A percentile compares a stretch with the other conserved stretches of the same genome.
Evolutionary conservation across 2,113 vertebrate genomes (phyloP).

Genomic region (Rhabdornis inornatus): DNA sequence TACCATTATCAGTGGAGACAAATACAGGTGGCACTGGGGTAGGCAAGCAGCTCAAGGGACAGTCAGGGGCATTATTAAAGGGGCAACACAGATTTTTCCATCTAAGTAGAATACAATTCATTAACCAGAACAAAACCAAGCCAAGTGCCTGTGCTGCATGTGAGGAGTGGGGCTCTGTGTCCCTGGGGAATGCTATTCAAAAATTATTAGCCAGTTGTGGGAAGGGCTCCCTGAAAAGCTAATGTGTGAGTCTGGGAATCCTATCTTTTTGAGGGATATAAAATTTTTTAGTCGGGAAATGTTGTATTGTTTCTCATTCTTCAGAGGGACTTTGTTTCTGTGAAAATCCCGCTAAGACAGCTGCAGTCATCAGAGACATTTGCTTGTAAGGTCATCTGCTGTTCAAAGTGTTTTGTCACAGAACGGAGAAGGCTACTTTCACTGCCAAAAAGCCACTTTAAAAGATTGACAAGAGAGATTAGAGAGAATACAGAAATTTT

Average conservation of each 20-base stretch:
- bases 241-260: background rate
- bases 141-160: accelerated
- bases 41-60: background rate
- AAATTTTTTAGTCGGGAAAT: background rate
- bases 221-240: background rate
- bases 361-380: background rate
- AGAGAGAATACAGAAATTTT: background rate
- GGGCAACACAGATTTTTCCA: background rate
- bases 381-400: constrained; percentile 4
- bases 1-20: background rate
- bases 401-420: background rate
- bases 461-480: constrained; percentile 21
- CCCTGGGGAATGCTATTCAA: background rate
- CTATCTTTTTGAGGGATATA: background rate
- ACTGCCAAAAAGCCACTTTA: constrained; percentile 33
- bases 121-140: background rate
- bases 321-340: background rate
- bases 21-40: background rate
- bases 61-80: background rate
- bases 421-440: background rate
- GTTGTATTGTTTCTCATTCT: background rate
- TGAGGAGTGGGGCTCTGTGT: background rate
- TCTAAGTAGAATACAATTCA: background rate
- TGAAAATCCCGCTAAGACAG: background rate
- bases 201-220: background rate